Percentiles rank a stretch among this genome's conserved stretches.
Conservation (phyloP, 2,113 vertebrate species). For the Prochilodus magdalenae region DNA sequence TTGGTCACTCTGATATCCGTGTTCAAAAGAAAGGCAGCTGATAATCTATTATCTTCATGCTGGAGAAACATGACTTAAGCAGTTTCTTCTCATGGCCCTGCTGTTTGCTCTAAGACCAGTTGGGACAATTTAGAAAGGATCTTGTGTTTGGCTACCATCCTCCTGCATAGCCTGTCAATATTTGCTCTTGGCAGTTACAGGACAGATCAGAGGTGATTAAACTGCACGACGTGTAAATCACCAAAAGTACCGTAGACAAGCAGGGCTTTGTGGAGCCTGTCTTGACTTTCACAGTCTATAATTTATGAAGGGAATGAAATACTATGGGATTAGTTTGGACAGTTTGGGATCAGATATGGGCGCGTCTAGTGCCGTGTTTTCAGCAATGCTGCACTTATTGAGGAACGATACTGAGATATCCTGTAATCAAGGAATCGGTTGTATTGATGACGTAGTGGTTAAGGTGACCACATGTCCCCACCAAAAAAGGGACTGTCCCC, state of each 20-base stretch:
- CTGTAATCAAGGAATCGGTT: too few relatives aligned
- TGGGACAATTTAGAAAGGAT: slow-evolving; percentile 61
- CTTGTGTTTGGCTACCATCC: slow-evolving; percentile 61
- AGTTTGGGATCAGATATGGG: too few relatives aligned
- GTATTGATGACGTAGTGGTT: too few relatives aligned
- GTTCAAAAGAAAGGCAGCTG: slow-evolving; percentile 50
- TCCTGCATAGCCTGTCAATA: slow-evolving; percentile 71
- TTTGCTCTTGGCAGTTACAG: slow-evolving; percentile 70
- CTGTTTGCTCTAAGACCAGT: slow-evolving; percentile 69
- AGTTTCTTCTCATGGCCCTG: slow-evolving; percentile 50
- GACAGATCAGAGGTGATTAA: slow-evolving; percentile 56
- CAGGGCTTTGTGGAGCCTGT: background rate
- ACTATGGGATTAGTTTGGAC: too few relatives aligned
- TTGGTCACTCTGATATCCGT: slow-evolving; percentile 7
- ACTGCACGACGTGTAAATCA: background rate
- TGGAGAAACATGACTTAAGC: slow-evolving; percentile 4
- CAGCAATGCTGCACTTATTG: too few relatives aligned
- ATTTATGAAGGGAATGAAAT: background rate
- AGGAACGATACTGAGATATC: too few relatives aligned
- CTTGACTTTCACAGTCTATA: background rate
- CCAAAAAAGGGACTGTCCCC: too few relatives aligned
- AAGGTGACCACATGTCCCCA: too few relatives aligned
- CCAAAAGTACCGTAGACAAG: background rate
- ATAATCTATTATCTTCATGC: slow-evolving; percentile 1
- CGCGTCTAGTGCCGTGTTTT: too few relatives aligned